phyloP scores from a whole-genome alignment of 2,797 vertebrate species.

The Aselliscus stoliczkanus region DNA sequence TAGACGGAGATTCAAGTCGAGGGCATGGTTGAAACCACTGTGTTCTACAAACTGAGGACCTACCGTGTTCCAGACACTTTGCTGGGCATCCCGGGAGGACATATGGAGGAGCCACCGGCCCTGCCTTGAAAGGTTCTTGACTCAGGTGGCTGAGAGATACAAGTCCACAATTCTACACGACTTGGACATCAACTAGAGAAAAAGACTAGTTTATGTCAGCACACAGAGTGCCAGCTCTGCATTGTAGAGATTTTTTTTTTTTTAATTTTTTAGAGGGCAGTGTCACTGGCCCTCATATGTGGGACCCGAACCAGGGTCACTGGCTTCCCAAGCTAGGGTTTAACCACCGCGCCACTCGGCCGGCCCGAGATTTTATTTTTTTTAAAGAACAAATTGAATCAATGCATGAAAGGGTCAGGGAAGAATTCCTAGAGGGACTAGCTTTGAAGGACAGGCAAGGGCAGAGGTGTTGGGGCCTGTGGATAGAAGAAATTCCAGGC shows the following conservation, averaged over 20 bases:
- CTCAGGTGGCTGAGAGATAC: not conserved
- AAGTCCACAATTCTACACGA: not conserved
- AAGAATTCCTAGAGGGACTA: not conserved
- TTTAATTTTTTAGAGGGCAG: too few relatives aligned
- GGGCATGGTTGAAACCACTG: not conserved
- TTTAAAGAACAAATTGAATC: not conserved
- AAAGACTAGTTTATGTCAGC: not conserved
- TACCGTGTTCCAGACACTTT: not conserved
- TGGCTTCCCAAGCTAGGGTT: too few relatives aligned
- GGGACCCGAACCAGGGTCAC: too few relatives aligned
- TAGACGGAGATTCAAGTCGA: not conserved
- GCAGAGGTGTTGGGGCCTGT: not conserved
- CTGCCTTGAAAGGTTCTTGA: accelerated
- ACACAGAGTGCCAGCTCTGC: not conserved
- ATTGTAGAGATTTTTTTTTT: not conserved
- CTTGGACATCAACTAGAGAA: not conserved
- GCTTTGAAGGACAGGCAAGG: not conserved
- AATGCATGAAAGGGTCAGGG: not conserved
- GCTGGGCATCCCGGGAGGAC: not conserved
- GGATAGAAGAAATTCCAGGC: not conserved
- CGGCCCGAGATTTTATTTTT: too few relatives aligned
- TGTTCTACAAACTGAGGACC: not conserved
- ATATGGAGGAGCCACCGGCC: not conserved
- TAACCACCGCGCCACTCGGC: too few relatives aligned
- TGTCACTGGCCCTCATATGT: too few relatives aligned